Evolutionary conservation across 53 echinoderm and acorn worm species (phyloP).

Genomic region (Antedon mediterranea): DNA sequence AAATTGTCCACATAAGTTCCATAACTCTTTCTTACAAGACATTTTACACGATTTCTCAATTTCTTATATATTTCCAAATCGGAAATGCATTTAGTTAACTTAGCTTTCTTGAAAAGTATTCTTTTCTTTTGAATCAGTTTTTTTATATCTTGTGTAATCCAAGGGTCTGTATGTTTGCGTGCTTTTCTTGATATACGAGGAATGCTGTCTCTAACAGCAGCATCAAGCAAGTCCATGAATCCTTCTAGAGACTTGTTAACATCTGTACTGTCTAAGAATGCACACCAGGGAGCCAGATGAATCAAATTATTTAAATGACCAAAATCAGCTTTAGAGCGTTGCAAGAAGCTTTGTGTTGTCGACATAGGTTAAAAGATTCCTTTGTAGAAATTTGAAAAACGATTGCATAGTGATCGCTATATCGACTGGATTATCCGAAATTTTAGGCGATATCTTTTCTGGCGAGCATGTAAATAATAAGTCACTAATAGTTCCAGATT

Average conservation of each 20-base stretch:
- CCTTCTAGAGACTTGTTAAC: background rate
- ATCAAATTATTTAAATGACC: background rate
- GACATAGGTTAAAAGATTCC: no score
- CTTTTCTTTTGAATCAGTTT: constrained; percentile 26
- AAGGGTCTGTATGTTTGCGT: background rate
- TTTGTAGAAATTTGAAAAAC: no score
- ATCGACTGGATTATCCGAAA: no score
- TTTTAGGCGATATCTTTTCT: no score
- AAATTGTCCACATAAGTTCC: background rate
- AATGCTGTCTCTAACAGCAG: background rate
- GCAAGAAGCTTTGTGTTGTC: background rate
- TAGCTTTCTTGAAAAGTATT: constrained; percentile 10
- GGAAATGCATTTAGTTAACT: background rate
- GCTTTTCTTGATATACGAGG: background rate
- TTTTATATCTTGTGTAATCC: constrained; percentile 4
- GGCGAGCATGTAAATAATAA: no score
- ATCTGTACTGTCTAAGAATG: background rate
- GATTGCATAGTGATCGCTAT: no score
- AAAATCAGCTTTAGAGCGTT: background rate
- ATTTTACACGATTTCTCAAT: background rate
- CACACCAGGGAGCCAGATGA: background rate
- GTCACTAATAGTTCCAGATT: no score
- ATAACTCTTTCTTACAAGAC: background rate
- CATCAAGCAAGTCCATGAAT: background rate
- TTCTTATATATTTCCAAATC: background rate